A percentile compares a stretch with the other conserved stretches of the same genome.
Conservation (phyloP, 2,113 vertebrate genomes). For the Stigmatopora nigra region DNA sequence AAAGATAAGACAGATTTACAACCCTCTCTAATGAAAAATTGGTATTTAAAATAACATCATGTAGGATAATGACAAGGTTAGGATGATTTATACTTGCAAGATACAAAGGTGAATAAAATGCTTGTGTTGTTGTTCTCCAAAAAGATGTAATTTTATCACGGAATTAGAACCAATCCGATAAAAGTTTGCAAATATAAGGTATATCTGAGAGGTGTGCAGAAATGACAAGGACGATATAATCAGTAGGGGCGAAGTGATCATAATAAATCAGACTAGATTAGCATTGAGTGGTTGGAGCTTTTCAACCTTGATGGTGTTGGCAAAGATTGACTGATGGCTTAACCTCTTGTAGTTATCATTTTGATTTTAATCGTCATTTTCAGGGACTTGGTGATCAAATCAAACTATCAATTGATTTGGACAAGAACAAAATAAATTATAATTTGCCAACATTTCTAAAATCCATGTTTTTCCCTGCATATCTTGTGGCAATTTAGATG, state of each 20-base stretch:
- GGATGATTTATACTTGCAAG: neutral
- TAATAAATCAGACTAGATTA: neutral
- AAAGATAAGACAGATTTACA: neutral
- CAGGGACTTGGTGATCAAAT: neutral
- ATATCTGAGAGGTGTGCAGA: neutral
- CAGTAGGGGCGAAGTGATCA: neutral
- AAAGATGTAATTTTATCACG: too few relatives aligned
- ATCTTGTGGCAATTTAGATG: too few relatives aligned
- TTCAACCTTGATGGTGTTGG: neutral
- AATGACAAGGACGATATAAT: neutral
- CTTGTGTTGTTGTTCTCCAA: too few relatives aligned
- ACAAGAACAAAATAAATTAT: neutral
- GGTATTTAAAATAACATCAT: neutral
- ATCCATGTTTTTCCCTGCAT: too few relatives aligned
- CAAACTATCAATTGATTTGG: neutral
- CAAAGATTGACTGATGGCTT: neutral
- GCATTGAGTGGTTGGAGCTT: neutral
- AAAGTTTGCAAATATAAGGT: neutral
- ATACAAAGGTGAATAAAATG: too few relatives aligned
- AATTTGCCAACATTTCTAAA: too few relatives aligned
- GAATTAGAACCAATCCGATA: neutral
- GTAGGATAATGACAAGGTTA: neutral
- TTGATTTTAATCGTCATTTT: neutral
- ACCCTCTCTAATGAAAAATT: neutral
- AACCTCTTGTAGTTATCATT: neutral